Conservation (phyloP, 2,888 invertebrate genomes). For the Scelioninae gen. 1 region DNA sequence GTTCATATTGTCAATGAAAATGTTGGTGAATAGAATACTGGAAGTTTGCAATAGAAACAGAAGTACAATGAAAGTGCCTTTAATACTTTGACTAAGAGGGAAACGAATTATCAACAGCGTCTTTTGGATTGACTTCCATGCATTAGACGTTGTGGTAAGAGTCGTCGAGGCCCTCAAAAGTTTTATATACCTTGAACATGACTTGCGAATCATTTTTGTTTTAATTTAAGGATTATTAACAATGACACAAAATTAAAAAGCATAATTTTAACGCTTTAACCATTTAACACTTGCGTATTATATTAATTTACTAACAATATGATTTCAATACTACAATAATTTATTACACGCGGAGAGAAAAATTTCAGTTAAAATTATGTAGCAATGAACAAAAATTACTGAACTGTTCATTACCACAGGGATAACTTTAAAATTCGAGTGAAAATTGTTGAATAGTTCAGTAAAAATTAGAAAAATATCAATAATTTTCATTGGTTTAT, state of each 20-base stretch:
- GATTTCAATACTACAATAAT: too few relatives aligned
- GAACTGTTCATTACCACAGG: too few relatives aligned
- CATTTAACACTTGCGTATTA: constrained; percentile 11
- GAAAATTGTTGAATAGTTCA: too few relatives aligned
- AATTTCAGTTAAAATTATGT: too few relatives aligned
- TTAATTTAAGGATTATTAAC: constrained; percentile 24
- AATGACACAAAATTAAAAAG: constrained; percentile 36
- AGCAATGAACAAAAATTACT: too few relatives aligned
- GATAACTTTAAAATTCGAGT: too few relatives aligned
- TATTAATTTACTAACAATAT: too few relatives aligned
- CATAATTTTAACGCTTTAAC: constrained; percentile 27
- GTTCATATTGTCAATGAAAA: constrained; percentile 65
- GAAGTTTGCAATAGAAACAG: constrained; percentile 72
- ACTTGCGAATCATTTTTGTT: constrained; percentile 47
- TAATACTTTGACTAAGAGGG: constrained; percentile 74
- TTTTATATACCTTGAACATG: constrained; percentile 41
- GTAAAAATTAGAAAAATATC: too few relatives aligned
- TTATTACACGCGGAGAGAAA: too few relatives aligned
- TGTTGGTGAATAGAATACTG: constrained; percentile 67
- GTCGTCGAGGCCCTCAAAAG: constrained; percentile 49
- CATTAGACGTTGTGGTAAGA: constrained; percentile 59
- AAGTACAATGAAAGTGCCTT: constrained; percentile 74
- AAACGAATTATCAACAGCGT: constrained; percentile 72
- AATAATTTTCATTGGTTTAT: too few relatives aligned
- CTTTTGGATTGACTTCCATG: constrained; percentile 62